phyloP scores from a whole-genome alignment of 1,140 invertebrate genomes.

The Polypedilum pembai region DNA sequence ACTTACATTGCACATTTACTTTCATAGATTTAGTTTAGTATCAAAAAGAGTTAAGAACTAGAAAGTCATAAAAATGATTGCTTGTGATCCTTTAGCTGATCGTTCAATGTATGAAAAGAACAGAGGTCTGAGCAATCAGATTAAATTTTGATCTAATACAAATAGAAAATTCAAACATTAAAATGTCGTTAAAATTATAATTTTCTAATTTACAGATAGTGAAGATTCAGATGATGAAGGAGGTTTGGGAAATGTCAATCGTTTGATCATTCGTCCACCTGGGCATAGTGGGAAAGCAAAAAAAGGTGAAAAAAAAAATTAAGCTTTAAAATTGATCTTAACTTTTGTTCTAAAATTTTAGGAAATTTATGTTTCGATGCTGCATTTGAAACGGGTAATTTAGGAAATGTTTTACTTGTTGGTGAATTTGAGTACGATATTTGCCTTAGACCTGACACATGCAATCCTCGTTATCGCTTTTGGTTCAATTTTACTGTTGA shows the following conservation, averaged over 20 bases:
- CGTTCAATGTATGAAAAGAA: conserved; percentile 21
- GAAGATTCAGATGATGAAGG: conserved; percentile 93
- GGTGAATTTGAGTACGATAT: conserved; percentile 94
- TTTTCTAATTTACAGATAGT: conserved; percentile 59
- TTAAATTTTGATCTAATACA: conserved; percentile 26
- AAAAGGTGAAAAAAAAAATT: conserved; percentile 38
- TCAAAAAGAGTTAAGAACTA: conserved; percentile 14
- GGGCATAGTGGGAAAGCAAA: conserved; percentile 92
- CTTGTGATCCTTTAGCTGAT: conserved; percentile 18
- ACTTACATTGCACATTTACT: conserved; percentile 23
- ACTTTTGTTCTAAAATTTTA: no score
- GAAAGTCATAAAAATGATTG: conserved; percentile 20
- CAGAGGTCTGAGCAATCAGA: neutral
- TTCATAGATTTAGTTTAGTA: conserved; percentile 24
- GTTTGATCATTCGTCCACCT: conserved; percentile 84
- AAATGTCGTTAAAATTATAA: no score
- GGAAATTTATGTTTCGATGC: conserved; percentile 97
- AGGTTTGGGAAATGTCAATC: conserved; percentile 87
- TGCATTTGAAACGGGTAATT: conserved; percentile 93
- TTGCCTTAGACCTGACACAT: conserved; percentile 92
- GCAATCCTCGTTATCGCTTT: conserved; percentile 82
- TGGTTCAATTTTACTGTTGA: conserved; percentile 99
- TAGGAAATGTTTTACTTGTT: conserved; percentile 89
- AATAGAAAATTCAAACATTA: no score
- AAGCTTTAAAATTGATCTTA: neutral